Percentiles rank a stretch among this genome's conserved stretches.
Evolutionary conservation across 2,888 invertebrate species (phyloP).

Genomic region (Leptura quadrifasciata): DNA sequence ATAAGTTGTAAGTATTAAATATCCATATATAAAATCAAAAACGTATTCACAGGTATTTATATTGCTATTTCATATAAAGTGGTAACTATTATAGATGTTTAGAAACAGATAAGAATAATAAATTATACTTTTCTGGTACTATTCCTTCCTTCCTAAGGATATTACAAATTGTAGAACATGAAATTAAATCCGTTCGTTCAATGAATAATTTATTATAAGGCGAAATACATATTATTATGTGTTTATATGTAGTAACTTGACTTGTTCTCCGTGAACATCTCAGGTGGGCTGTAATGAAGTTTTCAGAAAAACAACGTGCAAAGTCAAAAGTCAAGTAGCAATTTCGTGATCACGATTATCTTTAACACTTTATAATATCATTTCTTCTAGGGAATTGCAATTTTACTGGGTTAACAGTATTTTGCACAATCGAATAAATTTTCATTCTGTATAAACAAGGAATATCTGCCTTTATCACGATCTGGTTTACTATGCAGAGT

Average conservation of each 20-base stretch:
- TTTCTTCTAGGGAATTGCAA: slow-evolving; percentile 29
- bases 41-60: background rate
- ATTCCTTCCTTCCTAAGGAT: background rate
- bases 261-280: slow-evolving; percentile 44
- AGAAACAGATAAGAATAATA: background rate
- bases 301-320: slow-evolving; percentile 48
- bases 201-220: slow-evolving; percentile 42
- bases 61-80: background rate
- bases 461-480: slow-evolving; percentile 28
- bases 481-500: background rate
- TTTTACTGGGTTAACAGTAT: slow-evolving; percentile 32
- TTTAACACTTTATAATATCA: slow-evolving; percentile 44
- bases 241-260: slow-evolving; percentile 26
- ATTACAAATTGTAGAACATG: slow-evolving; percentile 11
- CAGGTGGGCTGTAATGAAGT: slow-evolving; percentile 48
- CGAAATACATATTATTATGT: slow-evolving; percentile 41
- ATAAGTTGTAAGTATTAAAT: too few species aligned
- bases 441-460: slow-evolving; percentile 7
- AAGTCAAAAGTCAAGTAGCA: slow-evolving; percentile 50
- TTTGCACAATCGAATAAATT: slow-evolving; percentile 17
- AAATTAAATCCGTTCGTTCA: slow-evolving; percentile 21
- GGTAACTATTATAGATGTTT: background rate
- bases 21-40: background rate
- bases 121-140: background rate
- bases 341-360: slow-evolving; percentile 49